Conservation (phyloP, 2,888 invertebrate genomes). For the Oegoconia quadripuncta region DNA sequence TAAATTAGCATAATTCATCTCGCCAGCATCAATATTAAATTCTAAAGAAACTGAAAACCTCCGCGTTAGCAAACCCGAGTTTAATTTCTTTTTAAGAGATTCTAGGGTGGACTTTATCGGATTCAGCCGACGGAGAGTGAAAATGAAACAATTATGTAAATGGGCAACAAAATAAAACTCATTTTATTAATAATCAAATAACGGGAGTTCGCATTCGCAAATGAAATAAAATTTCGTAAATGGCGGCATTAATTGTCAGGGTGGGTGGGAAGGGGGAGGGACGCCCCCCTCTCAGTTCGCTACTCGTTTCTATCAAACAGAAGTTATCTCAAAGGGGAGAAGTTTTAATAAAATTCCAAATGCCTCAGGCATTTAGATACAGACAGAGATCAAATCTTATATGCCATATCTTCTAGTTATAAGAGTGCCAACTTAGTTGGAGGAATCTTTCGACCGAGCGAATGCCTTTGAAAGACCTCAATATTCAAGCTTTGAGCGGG, state of each 20-base stretch:
- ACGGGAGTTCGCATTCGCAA: constrained; percentile 64
- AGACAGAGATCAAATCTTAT: constrained; percentile 56
- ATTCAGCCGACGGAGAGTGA: constrained; percentile 55
- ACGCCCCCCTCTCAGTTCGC: constrained; percentile 19
- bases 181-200: constrained; percentile 76
- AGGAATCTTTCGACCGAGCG: constrained; percentile 44
- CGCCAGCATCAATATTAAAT: constrained; percentile 13
- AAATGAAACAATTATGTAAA: constrained; percentile 76
- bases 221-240: constrained; percentile 73
- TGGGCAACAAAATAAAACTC: constrained; percentile 73
- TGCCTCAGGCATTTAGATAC: constrained; percentile 64
- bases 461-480: constrained; percentile 47
- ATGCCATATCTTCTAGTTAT: constrained; percentile 51
- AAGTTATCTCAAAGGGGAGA: constrained; percentile 73
- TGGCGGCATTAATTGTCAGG: constrained; percentile 68
- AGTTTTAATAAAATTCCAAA: constrained; percentile 75
- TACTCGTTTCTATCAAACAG: constrained; percentile 67
- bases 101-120: constrained; percentile 53
- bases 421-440: constrained; percentile 47
- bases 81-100: constrained; percentile 65
- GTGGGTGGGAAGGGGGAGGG: constrained; percentile 27
- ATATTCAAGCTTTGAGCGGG: constrained; percentile 42
- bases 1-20: constrained; percentile 16
- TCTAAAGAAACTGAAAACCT: constrained; percentile 34
- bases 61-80: constrained; percentile 41